These are phyloP conservation scores for Vireo griseus DNA, from an alignment of 2,797 vertebrate species.

Conservation along the genomic window DNA sequence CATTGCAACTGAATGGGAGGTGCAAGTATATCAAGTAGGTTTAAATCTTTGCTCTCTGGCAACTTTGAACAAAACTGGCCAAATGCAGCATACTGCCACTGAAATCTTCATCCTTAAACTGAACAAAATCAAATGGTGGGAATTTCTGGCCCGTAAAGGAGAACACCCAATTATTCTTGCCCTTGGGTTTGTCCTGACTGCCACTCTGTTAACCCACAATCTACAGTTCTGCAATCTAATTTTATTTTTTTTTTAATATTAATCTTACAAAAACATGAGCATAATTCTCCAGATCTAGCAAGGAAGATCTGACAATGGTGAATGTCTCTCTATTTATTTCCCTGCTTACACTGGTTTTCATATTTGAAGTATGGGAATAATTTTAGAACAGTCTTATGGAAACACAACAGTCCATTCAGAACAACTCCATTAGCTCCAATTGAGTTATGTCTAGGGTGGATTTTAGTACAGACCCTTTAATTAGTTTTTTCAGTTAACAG, in stretches of 20 bases:
- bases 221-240: background rate
- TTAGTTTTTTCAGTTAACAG: background rate
- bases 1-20: background rate
- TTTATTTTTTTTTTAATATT: background rate
- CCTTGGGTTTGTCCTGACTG: background rate
- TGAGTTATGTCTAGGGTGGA: rapidly evolving
- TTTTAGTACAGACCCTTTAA: background rate
- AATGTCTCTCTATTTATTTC: background rate
- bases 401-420: background rate
- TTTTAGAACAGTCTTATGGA: background rate
- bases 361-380: background rate
- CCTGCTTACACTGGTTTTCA: background rate
- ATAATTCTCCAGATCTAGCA: background rate
- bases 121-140: background rate
- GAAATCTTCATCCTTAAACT: background rate
- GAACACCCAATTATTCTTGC: background rate
- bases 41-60: background rate
- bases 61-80: background rate
- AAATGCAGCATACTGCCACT: background rate
- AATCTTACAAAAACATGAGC: background rate
- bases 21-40: background rate
- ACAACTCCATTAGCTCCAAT: background rate
- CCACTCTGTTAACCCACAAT: background rate
- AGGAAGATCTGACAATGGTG: background rate
- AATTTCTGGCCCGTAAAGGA: background rate